These are phyloP conservation scores for Gallinago media DNA, from an alignment of 2,113 vertebrate species.

Conservation along the genomic window DNA sequence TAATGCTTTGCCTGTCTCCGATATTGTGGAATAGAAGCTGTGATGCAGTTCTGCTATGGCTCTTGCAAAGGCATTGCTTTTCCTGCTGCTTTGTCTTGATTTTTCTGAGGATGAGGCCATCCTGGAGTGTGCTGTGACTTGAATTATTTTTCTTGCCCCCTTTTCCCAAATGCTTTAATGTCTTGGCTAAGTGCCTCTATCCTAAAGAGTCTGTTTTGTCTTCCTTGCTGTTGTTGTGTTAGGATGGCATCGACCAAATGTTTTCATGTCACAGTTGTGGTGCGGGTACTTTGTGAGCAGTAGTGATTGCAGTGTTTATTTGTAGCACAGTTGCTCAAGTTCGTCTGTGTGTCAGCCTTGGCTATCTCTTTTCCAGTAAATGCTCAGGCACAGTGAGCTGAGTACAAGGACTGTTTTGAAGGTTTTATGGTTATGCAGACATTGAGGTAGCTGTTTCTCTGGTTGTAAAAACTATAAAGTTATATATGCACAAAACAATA, in stretches of 20 bases:
- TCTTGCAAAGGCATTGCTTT: not conserved
- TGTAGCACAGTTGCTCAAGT: not conserved
- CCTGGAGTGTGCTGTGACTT: not conserved
- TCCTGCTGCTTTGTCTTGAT: not conserved
- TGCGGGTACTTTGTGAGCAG: fast-evolving
- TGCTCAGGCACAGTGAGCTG: not conserved
- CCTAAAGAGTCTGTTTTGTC: not conserved
- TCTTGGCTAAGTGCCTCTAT: not conserved
- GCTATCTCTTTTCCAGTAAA: not conserved
- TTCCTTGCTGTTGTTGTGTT: not conserved
- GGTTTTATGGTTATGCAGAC: not conserved
- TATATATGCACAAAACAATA: not conserved
- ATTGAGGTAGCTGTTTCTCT: not conserved
- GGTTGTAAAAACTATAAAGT: not conserved
- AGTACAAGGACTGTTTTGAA: not conserved
- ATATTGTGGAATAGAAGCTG: not conserved
- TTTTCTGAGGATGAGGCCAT: not conserved
- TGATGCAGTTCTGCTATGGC: not conserved
- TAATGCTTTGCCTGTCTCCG: not conserved
- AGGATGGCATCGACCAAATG: not conserved
- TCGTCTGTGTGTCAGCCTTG: not conserved
- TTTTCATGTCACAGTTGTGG: not conserved
- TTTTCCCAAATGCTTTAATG: not conserved
- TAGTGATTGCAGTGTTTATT: not conserved
- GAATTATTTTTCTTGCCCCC: not conserved